These are phyloP conservation scores for Gastrophysa polygoni DNA, from an alignment of 2,888 invertebrate species.

Conservation along the genomic window DNA sequence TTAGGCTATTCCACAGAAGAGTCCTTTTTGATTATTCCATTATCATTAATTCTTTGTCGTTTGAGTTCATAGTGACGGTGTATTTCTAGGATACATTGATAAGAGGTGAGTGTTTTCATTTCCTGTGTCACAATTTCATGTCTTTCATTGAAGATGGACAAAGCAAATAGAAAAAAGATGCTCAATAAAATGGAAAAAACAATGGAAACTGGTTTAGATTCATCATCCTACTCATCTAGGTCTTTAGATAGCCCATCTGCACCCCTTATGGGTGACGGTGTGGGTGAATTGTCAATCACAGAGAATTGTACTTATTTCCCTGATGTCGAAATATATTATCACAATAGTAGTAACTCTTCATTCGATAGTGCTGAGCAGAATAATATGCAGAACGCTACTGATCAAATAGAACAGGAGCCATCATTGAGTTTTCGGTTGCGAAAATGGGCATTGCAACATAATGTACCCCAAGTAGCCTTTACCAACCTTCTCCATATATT, in stretches of 20 bases:
- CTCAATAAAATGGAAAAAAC: neutral
- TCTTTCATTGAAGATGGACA: too few species aligned
- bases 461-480: slow-evolving; percentile 2
- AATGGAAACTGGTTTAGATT: neutral
- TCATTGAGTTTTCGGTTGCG: neutral
- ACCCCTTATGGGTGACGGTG: neutral
- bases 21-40: too few species aligned
- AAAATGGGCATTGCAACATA: slow-evolving; percentile 5
- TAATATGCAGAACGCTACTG: neutral
- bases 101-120: too few species aligned
- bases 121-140: too few species aligned
- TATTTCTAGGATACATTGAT: too few species aligned
- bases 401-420: neutral
- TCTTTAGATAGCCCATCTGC: neutral
- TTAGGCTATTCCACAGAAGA: too few species aligned
- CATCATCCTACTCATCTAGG: neutral
- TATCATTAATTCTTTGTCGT: too few species aligned
- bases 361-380: neutral
- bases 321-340: neutral
- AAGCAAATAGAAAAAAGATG: neutral
- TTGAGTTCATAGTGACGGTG: too few species aligned
- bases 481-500: slow-evolving; percentile 4
- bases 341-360: neutral
- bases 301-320: neutral
- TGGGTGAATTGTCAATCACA: neutral